Evolutionary conservation across 2,797 vertebrate species (phyloP).

Genomic region (Melanotaenia nigrans): DNA sequence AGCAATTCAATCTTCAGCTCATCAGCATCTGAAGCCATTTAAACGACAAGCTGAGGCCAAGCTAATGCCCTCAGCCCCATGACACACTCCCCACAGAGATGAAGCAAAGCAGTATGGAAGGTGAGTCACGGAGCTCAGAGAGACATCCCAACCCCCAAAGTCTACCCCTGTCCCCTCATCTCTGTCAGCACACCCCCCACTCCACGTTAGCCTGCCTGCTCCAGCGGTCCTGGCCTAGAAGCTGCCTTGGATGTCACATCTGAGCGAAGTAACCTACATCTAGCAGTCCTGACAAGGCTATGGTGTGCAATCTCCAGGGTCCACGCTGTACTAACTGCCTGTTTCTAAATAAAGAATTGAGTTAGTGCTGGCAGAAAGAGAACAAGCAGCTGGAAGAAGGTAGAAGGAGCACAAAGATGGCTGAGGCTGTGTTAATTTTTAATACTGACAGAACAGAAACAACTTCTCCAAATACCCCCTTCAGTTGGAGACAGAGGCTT

Average conservation of each 20-base stretch:
- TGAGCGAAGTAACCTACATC: slow-evolving; percentile 75
- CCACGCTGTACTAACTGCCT: slow-evolving; percentile 60
- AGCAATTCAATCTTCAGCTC: neutral
- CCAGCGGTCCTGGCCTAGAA: slow-evolving; percentile 32
- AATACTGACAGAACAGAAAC: slow-evolving; percentile 75
- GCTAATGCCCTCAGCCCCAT: slow-evolving; percentile 9
- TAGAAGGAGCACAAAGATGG: slow-evolving; percentile 44
- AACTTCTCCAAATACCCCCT: slow-evolving; percentile 54
- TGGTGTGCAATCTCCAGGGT: slow-evolving; percentile 57
- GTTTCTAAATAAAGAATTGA: slow-evolving; percentile 80
- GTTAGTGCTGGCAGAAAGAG: slow-evolving; percentile 63
- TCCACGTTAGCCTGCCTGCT: slow-evolving; percentile 44
- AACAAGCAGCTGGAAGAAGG: slow-evolving; percentile 42
- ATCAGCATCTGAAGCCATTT: slow-evolving; percentile 12
- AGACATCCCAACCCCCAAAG: slow-evolving; percentile 8
- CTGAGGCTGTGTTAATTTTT: slow-evolving; percentile 74
- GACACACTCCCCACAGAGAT: slow-evolving; percentile 32
- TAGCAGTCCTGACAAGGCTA: slow-evolving; percentile 62
- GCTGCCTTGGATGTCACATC: slow-evolving; percentile 49
- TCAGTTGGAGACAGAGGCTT: slow-evolving; percentile 18
- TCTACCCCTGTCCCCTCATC: neutral
- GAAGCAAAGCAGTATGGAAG: slow-evolving; percentile 37
- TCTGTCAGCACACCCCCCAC: slow-evolving; percentile 1
- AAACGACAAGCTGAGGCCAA: slow-evolving; percentile 1
- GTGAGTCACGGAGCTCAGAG: slow-evolving; percentile 42